A percentile compares a stretch with the other conserved stretches of the same genome.
Evolutionary conservation across 2,113 vertebrate genomes (phyloP).

Genomic region (Pantherophis guttatus): DNA sequence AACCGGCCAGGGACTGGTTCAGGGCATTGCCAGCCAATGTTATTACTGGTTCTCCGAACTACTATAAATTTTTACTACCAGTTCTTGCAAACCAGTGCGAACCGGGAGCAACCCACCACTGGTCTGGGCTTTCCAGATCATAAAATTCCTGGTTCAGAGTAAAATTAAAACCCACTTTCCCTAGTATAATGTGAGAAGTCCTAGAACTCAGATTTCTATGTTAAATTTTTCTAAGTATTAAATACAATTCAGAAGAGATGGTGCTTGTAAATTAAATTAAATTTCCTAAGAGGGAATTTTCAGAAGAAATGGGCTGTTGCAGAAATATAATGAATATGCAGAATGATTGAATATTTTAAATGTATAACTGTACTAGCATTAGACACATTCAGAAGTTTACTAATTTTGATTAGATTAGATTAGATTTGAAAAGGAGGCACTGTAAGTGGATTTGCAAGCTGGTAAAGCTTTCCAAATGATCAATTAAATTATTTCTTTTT

Average conservation of each 20-base stretch:
- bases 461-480: not conserved
- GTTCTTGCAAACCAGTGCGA: too few species aligned
- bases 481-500: not conserved
- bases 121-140: not conserved
- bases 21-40: too few species aligned
- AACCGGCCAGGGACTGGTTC: too few species aligned
- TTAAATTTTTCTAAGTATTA: not conserved
- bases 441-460: not conserved
- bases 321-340: not conserved
- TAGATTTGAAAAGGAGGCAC: not conserved
- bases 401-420: not conserved
- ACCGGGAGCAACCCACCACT: too few species aligned
- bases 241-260: not conserved
- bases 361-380: not conserved
- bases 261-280: not conserved
- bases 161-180: not conserved
- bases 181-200: not conserved
- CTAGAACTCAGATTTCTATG: not conserved
- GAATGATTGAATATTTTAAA: not conserved
- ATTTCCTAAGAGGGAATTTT: not conserved
- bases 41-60: too few species aligned
- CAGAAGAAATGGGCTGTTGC: not conserved
- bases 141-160: not conserved
- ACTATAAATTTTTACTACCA: too few species aligned
- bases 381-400: not conserved